Evolutionary conservation across 2,888 invertebrate genomes (phyloP), one percentile per base, ranked within the genome.

Genomic region (Mylabris sibirica): DNA sequence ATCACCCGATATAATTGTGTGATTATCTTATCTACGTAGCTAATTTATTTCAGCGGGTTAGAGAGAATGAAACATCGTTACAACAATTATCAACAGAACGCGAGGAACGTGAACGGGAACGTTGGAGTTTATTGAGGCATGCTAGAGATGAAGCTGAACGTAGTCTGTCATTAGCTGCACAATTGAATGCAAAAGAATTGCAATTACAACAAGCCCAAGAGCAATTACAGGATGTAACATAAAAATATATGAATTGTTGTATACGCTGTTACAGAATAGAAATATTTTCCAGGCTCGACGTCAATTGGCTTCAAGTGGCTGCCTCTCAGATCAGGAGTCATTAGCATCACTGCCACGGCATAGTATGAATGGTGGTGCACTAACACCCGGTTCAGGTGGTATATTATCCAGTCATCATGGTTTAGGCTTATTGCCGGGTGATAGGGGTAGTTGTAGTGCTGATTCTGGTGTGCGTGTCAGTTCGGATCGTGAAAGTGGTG

Each of bases 71-170:
- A 87, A 87, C 93, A 81, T 90, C 89, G 68, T 86, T 91, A 69
- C 87, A 88, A 76, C 87, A 89, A 84, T 83, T 90, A 74, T 87
- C 87, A 1, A 85, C 86, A 41, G 90, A 90, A 81, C 84, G 90
- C 63, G 90, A 90, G 12, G 95, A 95, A 80, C 88, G 94, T 1
- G 97, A 97, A 82, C 87, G 95, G 14, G 97, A 97, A 84, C 90
- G 96, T 64, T 96, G 96, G 89, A 95, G 94, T 74, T 86, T 97
- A 68, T 85, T 96, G 66, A 90, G 95, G 77, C 95, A 95, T 81
- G 97, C 96, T 0, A 88, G 95, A 53, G 96, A 97, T 80, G 96
- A 97, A 80, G 94, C 96, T 0, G 96, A 97, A 83, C 88, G 96
- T 69, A 93, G 95, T 26, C 87, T 96, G 70, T 91, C 93, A 68